These are phyloP conservation scores for Noturus placidus DNA, from an alignment of 2,113 vertebrate genomes.

Conservation along the genomic window DNA sequence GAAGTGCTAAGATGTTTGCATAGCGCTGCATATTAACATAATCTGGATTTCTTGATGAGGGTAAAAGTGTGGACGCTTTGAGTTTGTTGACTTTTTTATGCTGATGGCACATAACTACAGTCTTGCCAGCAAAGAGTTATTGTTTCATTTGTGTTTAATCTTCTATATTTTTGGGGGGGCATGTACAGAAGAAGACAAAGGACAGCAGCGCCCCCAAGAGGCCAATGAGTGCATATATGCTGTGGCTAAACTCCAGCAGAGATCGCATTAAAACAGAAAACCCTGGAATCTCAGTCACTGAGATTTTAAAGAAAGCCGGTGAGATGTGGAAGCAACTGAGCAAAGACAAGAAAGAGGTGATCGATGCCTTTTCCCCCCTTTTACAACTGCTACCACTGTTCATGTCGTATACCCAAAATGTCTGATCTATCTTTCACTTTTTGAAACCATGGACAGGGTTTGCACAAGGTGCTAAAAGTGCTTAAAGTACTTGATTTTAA, in stretches of 20 bases:
- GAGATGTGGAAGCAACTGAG: conserved; percentile 85
- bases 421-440: not conserved
- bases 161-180: not conserved
- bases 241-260: conserved; percentile 83
- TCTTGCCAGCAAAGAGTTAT: not conserved
- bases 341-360: conserved; percentile 77
- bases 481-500: not conserved
- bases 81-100: not conserved
- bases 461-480: not conserved
- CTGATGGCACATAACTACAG: not conserved
- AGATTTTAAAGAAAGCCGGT: conserved; percentile 83
- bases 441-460: not conserved
- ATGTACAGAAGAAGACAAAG: conserved; percentile 77
- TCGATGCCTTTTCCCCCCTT: not conserved
- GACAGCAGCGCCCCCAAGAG: conserved; percentile 81
- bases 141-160: not conserved
- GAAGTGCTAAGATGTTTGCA: not conserved
- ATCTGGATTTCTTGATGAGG: not conserved
- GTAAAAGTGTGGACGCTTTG: not conserved
- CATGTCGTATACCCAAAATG: fast-evolving
- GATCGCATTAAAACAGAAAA: conserved; percentile 82
- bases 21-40: not conserved
- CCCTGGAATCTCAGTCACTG: conserved; percentile 83
- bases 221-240: conserved; percentile 84
- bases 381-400: not conserved